Evolutionary conservation across 1,140 invertebrate species (phyloP), one percentile per base, ranked within the genome.

Genomic region (Megalonaias nervosa): DNA sequence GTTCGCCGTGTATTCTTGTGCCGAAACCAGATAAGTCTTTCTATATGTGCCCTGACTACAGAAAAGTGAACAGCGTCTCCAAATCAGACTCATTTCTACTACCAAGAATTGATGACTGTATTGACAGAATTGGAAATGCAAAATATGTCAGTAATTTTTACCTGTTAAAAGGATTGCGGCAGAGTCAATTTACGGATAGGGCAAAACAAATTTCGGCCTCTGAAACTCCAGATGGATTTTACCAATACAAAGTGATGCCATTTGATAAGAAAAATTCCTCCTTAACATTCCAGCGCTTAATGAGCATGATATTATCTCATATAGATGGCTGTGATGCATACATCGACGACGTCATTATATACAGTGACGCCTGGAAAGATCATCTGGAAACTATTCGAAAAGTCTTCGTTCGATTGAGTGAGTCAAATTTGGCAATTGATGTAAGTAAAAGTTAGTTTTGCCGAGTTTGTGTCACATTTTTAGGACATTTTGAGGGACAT

Each of bases 261-360:
- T 92, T 92, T 80, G 92, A 92, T 55, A 81, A 92, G 38, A 83
- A 81, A 58, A 92, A 92, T 81, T 83, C 88, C 17, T 86, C 89
- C 15, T 81, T 86, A 17, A 31, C 89, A 13, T 93, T 93, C 79
- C 91, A 93, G 82, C 70, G 92, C 14, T 89, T 91, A 14, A 91
- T 93, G 55, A 85, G 92, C 79, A 62, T 84, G 16, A 84, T 92
- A 4, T 81, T 92, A 1, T 74, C 74, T 38, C 85, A 82, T 16
- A 56, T 86, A 0, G 6, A 80, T 13, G 73, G 71, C 1, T 74
- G 68, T 68, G 71, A 75, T 13, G 86, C 89, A 0, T n/a, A 92
- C 70, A 71, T 93, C 0, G 92, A 93, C 81, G 92, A 93, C 76
- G 84, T 92, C 4, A 79, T 93, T 3, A 79, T 93, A 9, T 85